phyloP scores from a whole-genome alignment of 2,888 invertebrate species.

The Rhogogaster chlorosoma region DNA sequence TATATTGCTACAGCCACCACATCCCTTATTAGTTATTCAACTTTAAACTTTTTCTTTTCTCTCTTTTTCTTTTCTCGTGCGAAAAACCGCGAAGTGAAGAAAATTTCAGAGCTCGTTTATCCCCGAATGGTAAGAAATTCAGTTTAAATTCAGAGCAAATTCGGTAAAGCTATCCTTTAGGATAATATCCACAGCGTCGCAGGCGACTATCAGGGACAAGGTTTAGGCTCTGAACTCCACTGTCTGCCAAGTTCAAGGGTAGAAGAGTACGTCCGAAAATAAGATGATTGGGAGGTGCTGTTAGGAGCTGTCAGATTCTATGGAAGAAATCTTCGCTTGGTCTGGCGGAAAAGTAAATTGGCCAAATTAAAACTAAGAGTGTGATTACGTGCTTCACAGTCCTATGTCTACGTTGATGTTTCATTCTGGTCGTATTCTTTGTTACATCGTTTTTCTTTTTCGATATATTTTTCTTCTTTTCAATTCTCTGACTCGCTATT shows the following conservation, averaged over 20 bases:
- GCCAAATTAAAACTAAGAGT: slow-evolving; percentile 22
- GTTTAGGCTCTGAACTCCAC: neutral
- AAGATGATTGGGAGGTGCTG: slow-evolving; percentile 15
- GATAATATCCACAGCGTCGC: neutral
- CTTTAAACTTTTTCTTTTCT: neutral
- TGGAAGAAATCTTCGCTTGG: slow-evolving; percentile 8
- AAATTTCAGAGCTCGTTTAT: neutral
- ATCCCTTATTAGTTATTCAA: slow-evolving; percentile 29
- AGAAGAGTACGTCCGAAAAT: neutral
- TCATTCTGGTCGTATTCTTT: neutral
- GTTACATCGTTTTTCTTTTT: neutral
- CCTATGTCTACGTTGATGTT: neutral
- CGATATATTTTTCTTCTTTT: neutral
- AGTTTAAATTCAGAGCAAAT: neutral
- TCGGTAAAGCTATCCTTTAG: neutral
- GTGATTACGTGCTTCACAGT: neutral
- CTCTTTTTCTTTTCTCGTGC: neutral
- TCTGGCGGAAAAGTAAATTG: neutral
- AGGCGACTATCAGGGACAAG: neutral
- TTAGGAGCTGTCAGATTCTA: slow-evolving; percentile 19
- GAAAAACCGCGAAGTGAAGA: neutral
- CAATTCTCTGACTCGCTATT: neutral
- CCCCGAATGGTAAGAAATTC: neutral
- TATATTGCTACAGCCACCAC: slow-evolving; percentile 9
- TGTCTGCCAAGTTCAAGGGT: neutral